Evolutionary conservation across 1,140 invertebrate genomes (phyloP), one percentile per base, ranked within the genome.

Genomic region (Drosophila parvula): DNA sequence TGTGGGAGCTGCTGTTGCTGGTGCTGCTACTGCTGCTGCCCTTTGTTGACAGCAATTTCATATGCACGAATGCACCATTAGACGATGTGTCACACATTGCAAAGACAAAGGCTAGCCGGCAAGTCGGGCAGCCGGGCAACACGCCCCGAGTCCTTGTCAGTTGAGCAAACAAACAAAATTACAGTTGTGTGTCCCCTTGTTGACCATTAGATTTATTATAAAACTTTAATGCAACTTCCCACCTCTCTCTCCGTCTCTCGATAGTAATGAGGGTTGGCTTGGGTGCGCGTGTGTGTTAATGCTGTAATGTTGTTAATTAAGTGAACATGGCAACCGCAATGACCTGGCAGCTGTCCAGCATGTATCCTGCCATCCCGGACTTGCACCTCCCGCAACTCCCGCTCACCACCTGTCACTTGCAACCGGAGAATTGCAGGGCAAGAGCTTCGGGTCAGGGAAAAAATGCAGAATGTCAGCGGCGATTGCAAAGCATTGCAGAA

Each of bases 21-120:
- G 1, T 22, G 14, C n/a, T n/a, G n/a, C n/a, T n/a, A n/a, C n/a
- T n/a, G n/a, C n/a, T n/a, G 14, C 14, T 27, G 58, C 69, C 61
- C 63, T 74, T 65, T 78, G 74, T 84, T 76, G 76, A 88, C 83
- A 82, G 67, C 79, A 79, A 86, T 86, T 82, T 88, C 80, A 81
- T 71, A 86, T 86, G 83, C 83, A 86, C 83, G 83, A 82, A 70
- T 86, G 82, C 82, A 86, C 75, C 64, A 63, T 53, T 71, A 70
- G 61, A 56, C 47, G 58, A 61, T 60, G 78, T 78, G 78, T 70
- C 69, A 81, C 34, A 60, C 78, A 78, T 53, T 53, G 64, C 44
- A 67, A 70, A 81, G 78, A 62, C 74, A 62, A 74, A 73, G 79
- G 67, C 74, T 40, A 47, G 48, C 9, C 50, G 41, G 30, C 30